phyloP scores from a whole-genome alignment of 2,888 invertebrate genomes.

The Bellardia bayeri region DNA sequence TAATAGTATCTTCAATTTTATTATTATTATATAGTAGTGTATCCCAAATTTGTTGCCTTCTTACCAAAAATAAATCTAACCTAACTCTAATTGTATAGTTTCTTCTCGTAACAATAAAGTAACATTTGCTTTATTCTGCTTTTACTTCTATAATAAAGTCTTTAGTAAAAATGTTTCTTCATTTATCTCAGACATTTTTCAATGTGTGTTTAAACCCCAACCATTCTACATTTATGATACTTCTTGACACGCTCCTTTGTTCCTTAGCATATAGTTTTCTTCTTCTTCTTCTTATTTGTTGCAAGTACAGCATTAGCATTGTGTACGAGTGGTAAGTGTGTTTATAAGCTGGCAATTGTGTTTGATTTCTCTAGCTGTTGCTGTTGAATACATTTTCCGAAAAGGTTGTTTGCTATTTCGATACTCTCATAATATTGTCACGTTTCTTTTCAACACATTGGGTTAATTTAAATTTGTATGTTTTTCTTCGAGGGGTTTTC shows the following conservation, averaged over 20 bases:
- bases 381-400: conserved; percentile 7
- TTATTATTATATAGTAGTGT: neutral
- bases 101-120: neutral
- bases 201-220: neutral
- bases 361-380: conserved; percentile 4
- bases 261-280: neutral
- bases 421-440: conserved; percentile 55
- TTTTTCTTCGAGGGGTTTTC: neutral
- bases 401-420: neutral
- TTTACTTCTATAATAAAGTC: conserved; percentile 41
- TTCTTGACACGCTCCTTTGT: neutral
- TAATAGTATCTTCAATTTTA: too few relatives aligned
- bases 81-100: neutral
- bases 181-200: conserved; percentile 42
- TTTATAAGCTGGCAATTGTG: neutral
- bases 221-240: neutral
- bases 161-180: conserved; percentile 46
- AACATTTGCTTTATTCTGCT: conserved; percentile 12
- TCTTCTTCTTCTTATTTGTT: too few relatives aligned
- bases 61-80: neutral
- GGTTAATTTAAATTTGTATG: conserved; percentile 43
- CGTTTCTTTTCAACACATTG: conserved; percentile 63
- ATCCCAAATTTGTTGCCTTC: neutral
- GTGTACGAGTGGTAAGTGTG: neutral
- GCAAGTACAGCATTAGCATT: neutral